These are phyloP conservation scores for Meta bourneti DNA, from an alignment of 2,888 invertebrate species.

Conservation along the genomic window DNA sequence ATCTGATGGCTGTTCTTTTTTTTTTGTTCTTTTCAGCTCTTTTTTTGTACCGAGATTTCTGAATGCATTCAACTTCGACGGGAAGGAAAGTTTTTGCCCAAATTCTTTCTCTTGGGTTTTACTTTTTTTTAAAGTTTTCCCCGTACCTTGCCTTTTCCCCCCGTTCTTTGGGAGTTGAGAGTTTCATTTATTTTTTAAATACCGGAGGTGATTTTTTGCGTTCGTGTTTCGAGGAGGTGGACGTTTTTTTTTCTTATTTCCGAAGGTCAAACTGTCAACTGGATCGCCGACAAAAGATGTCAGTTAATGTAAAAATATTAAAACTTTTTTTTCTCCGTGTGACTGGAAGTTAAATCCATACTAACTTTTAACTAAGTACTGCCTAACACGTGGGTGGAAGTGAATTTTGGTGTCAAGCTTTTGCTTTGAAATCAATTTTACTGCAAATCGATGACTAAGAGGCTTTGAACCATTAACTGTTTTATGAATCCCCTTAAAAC, in stretches of 20 bases:
- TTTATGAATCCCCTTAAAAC: too few relatives aligned
- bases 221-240: background rate
- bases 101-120: constrained; percentile 9
- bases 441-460: too few relatives aligned
- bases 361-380: background rate
- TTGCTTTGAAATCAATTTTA: too few relatives aligned
- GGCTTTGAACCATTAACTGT: too few relatives aligned
- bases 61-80: background rate
- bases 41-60: constrained; percentile 8
- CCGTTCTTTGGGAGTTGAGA: background rate
- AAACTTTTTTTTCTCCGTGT: background rate
- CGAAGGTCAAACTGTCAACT: background rate
- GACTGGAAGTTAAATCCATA: background rate
- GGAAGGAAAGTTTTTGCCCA: constrained; percentile 1
- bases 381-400: too few relatives aligned
- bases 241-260: background rate
- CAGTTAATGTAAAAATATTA: background rate
- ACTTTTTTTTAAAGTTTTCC: background rate
- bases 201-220: background rate
- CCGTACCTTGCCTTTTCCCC: background rate
- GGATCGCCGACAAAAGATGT: background rate
- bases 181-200: constrained; percentile 10
- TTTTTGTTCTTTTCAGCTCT: background rate
- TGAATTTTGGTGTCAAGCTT: too few relatives aligned
- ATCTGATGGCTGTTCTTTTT: constrained; percentile 53